phyloP scores from a whole-genome alignment of 2,888 invertebrate genomes.

The Rhaphigaster nebulosa region DNA sequence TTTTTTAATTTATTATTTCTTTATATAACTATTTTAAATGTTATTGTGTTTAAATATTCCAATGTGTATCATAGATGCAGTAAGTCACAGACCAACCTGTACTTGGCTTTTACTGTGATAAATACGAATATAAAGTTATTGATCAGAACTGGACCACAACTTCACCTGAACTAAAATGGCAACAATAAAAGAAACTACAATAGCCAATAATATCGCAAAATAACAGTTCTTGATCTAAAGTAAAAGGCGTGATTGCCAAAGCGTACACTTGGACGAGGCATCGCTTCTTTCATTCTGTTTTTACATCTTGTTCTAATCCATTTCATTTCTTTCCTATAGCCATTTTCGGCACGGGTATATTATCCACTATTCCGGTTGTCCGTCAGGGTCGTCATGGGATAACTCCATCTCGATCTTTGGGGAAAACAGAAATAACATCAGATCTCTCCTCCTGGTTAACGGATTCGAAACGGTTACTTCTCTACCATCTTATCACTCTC shows the following conservation, averaged over 20 bases:
- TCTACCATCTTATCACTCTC: not conserved
- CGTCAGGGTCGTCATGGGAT: constrained; percentile 17
- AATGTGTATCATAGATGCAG: too few species aligned
- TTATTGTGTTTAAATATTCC: too few species aligned
- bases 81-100: too few species aligned
- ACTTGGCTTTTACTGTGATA: not conserved
- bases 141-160: not conserved
- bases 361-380: constrained; percentile 16
- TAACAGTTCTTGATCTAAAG: not conserved
- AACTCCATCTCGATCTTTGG: not conserved
- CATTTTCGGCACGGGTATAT: not conserved
- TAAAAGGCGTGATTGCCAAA: not conserved
- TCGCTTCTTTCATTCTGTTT: not conserved
- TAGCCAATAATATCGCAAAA: constrained; percentile 1
- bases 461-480: constrained; percentile 13
- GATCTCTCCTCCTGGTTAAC: constrained; percentile 4
- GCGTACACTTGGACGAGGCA: not conserved
- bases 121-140: not conserved
- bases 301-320: not conserved
- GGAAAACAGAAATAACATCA: constrained; percentile 1
- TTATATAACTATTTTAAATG: too few species aligned
- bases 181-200: not conserved
- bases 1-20: too few species aligned
- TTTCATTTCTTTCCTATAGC: constrained; percentile 7
- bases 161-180: not conserved